Evolutionary conservation across 2,797 vertebrate genomes (phyloP).

Genomic region (Simalia tracyae): DNA sequence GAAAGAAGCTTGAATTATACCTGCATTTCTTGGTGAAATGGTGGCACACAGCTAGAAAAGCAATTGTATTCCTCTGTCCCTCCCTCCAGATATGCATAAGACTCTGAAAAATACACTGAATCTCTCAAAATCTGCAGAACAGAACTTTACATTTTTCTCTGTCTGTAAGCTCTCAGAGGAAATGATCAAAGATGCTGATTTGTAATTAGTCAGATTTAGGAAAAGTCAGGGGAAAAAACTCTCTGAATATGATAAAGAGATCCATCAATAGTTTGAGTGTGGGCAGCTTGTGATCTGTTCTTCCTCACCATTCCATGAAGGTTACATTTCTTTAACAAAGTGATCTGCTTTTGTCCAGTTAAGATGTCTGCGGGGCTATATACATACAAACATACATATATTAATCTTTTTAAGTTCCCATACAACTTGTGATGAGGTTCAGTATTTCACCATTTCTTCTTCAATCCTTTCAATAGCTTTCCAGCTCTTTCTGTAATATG

Average conservation of each 20-base stretch:
- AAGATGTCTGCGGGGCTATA: constrained; percentile 63
- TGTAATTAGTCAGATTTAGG: constrained; percentile 53
- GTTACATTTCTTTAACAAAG: constrained; percentile 53
- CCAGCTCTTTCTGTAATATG: not conserved
- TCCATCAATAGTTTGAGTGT: constrained; percentile 35
- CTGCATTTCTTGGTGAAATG: constrained; percentile 17
- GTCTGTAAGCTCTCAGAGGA: not conserved
- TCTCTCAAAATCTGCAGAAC: constrained; percentile 10
- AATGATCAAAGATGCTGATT: constrained; percentile 28
- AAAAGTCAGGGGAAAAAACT: not conserved
- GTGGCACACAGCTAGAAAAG: constrained; percentile 25
- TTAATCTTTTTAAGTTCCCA: constrained; percentile 61
- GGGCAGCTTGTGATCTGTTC: constrained; percentile 27
- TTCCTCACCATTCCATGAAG: constrained; percentile 60
- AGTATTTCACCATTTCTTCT: constrained; percentile 16
- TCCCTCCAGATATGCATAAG: not conserved
- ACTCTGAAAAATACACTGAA: constrained; percentile 2
- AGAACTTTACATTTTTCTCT: constrained; percentile 34
- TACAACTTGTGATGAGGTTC: constrained; percentile 48
- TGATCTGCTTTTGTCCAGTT: constrained; percentile 56
- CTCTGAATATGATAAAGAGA: not conserved
- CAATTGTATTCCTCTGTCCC: not conserved
- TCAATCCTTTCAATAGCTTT: constrained; percentile 45
- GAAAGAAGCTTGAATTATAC: not conserved
- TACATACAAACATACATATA: constrained; percentile 26